phyloP scores from a whole-genome alignment of 2,113 vertebrate species.

The Casuarius casuarius region DNA sequence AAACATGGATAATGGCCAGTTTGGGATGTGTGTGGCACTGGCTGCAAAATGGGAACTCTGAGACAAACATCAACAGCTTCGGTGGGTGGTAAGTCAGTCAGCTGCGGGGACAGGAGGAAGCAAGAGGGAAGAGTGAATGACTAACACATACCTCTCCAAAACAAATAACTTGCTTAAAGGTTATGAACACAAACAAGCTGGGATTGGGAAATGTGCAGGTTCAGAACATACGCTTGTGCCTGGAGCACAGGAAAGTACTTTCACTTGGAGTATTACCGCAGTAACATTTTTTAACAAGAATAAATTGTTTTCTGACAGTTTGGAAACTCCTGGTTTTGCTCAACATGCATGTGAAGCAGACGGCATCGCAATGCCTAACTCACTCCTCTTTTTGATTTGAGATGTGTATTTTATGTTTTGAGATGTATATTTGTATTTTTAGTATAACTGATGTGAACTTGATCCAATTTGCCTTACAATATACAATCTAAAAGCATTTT shows the following conservation, averaged over 20 bases:
- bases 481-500: neutral
- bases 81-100: neutral
- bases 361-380: neutral
- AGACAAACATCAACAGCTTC: neutral
- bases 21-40: neutral
- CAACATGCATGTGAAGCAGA: neutral
- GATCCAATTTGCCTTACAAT: neutral
- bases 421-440: neutral
- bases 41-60: neutral
- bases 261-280: neutral
- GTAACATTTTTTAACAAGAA: neutral
- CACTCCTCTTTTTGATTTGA: neutral
- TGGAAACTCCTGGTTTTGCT: neutral
- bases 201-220: neutral
- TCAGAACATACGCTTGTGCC: rapidly evolving
- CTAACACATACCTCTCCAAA: neutral
- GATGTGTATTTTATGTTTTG: neutral
- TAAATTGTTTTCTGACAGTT: neutral
- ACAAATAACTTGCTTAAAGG: neutral
- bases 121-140: neutral
- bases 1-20: neutral
- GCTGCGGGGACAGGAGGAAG: neutral
- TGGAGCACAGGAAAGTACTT: neutral
- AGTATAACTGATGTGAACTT: neutral
- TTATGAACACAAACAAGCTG: neutral